Evolutionary conservation across 1,140 invertebrate genomes (phyloP), one percentile per base, ranked within the genome.

Genomic region (Nephotettix cincticeps): DNA sequence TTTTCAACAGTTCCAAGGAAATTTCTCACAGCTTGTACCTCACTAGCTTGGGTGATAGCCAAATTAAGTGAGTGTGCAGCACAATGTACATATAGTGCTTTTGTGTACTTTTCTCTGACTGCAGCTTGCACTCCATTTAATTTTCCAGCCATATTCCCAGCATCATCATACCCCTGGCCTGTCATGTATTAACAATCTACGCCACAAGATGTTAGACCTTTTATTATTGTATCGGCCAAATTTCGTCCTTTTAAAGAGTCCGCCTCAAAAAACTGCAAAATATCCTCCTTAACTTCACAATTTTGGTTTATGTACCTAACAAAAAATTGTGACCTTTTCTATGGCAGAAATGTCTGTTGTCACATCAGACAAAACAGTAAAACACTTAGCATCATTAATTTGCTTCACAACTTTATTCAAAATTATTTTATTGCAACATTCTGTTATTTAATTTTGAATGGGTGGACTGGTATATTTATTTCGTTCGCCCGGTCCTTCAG

Each of bases 11-110:
- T 74, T n/a, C 71, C 73, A 13, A 70, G 43, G 56, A 19, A 36
- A 75, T 74, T 72, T 69, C 61, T 63, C 21, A 71, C 40, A 19
- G 21, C 4, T 30, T 45, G 28, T 23, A 72, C 1, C 27, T 63
- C 66, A 51, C 51, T 68, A 21, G 63, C 28, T 43, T 67, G n/a
- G 47, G 45, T 23, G 2, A 75, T 4, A 25, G 68, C 76, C 56
- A 77, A 73, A 73, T 76, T 81, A 68, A 82, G 75, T 74, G 45
- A 76, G 75, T 77, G 77, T 69, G 73, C 78, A 74, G 75, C 77
- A 74, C 75, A 80, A 74, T 75, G 77, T 56, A 73, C 72, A 72
- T 72, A 79, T 61, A 67, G 29, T 21, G 76, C 77, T 69, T 61
- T 71, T 45, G 73, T 63, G 75, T 77, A 75, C 69, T 71, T 74